These are phyloP conservation scores for Bubo bubo DNA, from an alignment of 2,113 vertebrate genomes.

Conservation along the genomic window DNA sequence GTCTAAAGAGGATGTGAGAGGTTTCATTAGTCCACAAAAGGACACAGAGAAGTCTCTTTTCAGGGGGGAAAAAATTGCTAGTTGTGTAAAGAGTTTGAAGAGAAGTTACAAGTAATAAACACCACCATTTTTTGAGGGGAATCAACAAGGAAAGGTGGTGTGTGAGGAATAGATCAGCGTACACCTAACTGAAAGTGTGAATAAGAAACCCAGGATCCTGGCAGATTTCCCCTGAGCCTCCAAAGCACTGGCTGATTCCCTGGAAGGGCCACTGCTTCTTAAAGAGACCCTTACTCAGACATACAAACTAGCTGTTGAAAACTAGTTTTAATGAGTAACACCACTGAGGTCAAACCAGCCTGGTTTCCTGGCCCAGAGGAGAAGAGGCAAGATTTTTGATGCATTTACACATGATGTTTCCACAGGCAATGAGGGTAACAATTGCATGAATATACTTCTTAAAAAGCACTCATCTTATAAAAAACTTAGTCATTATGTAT, in stretches of 20 bases:
- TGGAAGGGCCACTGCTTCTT: neutral
- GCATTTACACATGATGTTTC: neutral
- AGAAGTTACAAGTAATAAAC: neutral
- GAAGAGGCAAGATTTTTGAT: neutral
- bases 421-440: neutral
- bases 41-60: neutral
- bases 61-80: neutral
- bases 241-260: neutral
- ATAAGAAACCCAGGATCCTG: neutral
- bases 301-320: neutral
- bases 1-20: neutral
- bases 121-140: neutral
- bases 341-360: neutral
- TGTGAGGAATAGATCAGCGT: neutral
- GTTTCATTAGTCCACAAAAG: neutral
- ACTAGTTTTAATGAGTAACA: neutral
- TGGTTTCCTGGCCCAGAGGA: neutral
- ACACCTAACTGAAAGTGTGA: neutral
- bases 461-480: neutral
- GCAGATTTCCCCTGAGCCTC: neutral
- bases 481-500: neutral
- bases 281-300: neutral
- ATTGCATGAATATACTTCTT: neutral
- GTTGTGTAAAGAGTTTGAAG: neutral
- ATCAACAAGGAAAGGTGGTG: neutral